These are phyloP conservation scores for Drosophila lini DNA, from an alignment of 1,140 invertebrate genomes.

Conservation along the genomic window DNA sequence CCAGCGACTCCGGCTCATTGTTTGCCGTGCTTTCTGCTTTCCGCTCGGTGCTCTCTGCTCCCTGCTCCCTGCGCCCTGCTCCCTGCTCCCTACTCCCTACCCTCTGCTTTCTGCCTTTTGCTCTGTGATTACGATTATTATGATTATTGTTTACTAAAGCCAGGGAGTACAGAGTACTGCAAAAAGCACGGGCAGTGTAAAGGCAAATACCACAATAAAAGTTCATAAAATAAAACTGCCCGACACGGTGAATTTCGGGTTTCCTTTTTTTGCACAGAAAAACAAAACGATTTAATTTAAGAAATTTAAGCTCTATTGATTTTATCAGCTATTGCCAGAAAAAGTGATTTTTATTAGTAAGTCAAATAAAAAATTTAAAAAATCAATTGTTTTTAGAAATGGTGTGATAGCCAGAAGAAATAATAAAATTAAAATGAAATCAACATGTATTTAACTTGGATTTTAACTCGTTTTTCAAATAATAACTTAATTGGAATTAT, in stretches of 20 bases:
- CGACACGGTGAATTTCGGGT: conserved; percentile 2
- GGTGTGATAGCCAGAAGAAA: too few relatives aligned
- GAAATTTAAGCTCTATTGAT: not conserved
- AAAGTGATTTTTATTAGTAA: not conserved
- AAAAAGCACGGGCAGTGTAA: conserved; percentile 27
- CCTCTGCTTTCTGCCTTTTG: conserved; percentile 17
- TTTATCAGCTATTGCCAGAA: not conserved
- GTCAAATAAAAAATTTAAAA: too few relatives aligned
- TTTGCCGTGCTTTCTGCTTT: conserved; percentile 22
- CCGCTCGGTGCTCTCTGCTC: not conserved
- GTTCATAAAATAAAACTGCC: conserved; percentile 73
- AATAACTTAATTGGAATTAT: too few relatives aligned
- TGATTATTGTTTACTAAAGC: conserved; percentile 74
- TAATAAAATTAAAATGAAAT: too few relatives aligned
- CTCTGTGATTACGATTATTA: conserved; percentile 79
- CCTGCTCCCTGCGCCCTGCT: not conserved
- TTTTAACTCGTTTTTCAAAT: too few relatives aligned
- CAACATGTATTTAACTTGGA: too few relatives aligned
- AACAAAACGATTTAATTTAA: not conserved
- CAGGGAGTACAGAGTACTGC: conserved; percentile 16
- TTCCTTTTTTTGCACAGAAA: conserved; percentile 3
- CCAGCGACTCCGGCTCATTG: conserved; percentile 38
- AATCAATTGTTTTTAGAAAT: too few relatives aligned
- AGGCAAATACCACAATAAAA: conserved; percentile 74
- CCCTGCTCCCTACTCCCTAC: not conserved